These are phyloP conservation scores for Percopsis transmontana DNA, from an alignment of 2,113 vertebrate species.

Conservation along the genomic window DNA sequence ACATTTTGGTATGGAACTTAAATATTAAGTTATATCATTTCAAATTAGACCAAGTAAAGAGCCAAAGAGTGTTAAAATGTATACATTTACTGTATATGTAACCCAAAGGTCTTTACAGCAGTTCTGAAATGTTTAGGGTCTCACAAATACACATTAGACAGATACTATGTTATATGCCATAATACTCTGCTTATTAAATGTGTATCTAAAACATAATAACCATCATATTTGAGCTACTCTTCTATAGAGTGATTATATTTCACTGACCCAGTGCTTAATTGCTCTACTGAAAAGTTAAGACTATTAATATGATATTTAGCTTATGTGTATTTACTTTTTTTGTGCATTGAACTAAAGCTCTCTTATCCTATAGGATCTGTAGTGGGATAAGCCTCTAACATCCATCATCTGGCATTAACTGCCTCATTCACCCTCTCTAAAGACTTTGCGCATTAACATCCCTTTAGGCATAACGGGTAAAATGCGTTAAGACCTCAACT, in stretches of 20 bases:
- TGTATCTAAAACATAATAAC: too few species aligned
- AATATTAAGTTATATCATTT: too few species aligned
- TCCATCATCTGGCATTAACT: constrained; percentile 59
- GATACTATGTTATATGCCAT: too few species aligned
- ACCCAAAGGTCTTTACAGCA: too few species aligned
- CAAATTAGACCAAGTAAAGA: too few species aligned
- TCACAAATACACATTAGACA: too few species aligned
- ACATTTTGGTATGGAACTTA: too few species aligned
- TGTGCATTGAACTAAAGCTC: constrained; percentile 23
- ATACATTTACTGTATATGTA: too few species aligned
- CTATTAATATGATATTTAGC: constrained; percentile 18
- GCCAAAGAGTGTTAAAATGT: too few species aligned
- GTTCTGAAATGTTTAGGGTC: too few species aligned
- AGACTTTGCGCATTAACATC: constrained; percentile 56
- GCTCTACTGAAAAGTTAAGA: constrained; percentile 34
- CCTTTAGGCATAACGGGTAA: constrained; percentile 55
- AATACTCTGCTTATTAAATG: too few species aligned
- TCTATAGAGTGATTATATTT: constrained; percentile 1
- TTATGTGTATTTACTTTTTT: constrained; percentile 49
- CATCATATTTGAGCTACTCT: too few species aligned
- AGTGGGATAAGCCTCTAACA: constrained; percentile 38
- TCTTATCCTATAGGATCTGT: constrained; percentile 38
- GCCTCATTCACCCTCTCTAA: constrained; percentile 14
- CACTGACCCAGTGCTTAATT: constrained; percentile 19
- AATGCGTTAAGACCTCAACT: constrained; percentile 62